These are phyloP conservation scores for Cyclargus thomasi DNA, from an alignment of 1,140 invertebrate genomes.

Conservation along the genomic window DNA sequence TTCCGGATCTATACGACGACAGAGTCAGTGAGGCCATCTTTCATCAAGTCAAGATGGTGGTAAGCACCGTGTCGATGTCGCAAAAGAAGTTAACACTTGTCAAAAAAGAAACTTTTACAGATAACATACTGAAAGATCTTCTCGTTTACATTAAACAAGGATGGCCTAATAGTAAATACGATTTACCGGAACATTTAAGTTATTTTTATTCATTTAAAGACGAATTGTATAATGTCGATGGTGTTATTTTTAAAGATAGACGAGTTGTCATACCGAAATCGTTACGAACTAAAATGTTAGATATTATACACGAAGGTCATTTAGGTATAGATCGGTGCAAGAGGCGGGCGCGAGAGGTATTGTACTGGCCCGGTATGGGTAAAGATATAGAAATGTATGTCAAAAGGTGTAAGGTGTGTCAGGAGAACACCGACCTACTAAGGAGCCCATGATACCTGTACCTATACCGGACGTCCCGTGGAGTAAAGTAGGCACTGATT, in stretches of 20 bases:
- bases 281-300: conserved; percentile 6
- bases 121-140: background rate
- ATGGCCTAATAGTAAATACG: conserved; percentile 6
- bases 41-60: background rate
- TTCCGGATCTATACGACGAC: conserved; percentile 19
- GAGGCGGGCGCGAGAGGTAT: conserved; percentile 39
- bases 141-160: background rate
- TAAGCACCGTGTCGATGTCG: background rate
- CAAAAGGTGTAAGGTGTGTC: conserved; percentile 26
- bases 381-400: conserved; percentile 34
- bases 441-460: conserved; percentile 22
- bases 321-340: background rate
- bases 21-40: conserved; percentile 7
- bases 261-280: conserved; percentile 13
- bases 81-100: conserved; percentile 6
- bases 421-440: conserved; percentile 20
- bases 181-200: background rate
- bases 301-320: too few relatives aligned
- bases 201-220: conserved; percentile 7
- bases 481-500: too few relatives aligned
- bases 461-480: conserved; percentile 14
- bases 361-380: conserved; percentile 49
- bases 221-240: background rate
- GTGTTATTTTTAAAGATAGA: conserved; percentile 12
- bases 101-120: conserved; percentile 7